Evolutionary conservation across 2,797 vertebrate species (phyloP).

Genomic region (Amblyraja radiata): DNA sequence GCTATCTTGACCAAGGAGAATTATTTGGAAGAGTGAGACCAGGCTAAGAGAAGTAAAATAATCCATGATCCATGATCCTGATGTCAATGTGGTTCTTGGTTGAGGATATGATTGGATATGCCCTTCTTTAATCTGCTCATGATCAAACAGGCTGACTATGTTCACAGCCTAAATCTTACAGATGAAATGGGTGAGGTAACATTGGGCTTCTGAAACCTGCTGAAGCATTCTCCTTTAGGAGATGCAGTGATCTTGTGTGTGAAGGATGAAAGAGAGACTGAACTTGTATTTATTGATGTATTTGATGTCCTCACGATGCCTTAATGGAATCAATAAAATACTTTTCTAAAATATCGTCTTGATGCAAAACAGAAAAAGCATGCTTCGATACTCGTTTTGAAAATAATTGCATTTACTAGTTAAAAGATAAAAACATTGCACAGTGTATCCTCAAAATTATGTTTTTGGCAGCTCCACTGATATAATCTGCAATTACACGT

Average conservation of each 20-base stretch:
- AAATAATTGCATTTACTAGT: neutral
- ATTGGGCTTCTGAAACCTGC: neutral
- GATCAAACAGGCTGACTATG: neutral
- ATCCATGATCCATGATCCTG: neutral
- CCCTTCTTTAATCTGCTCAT: neutral
- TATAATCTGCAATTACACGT: neutral
- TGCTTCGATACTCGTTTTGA: neutral
- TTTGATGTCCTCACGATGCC: neutral
- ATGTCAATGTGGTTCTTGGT: neutral
- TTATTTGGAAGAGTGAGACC: neutral
- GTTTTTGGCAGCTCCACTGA: neutral
- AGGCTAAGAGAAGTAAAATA: neutral
- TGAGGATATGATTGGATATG: neutral
- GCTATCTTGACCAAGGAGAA: neutral
- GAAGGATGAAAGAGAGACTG: neutral
- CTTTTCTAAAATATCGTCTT: neutral
- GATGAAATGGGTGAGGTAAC: neutral
- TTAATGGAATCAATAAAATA: neutral
- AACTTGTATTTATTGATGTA: neutral
- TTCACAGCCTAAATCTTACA: neutral
- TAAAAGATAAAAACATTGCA: neutral
- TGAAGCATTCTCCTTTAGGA: neutral
- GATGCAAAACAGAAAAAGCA: neutral
- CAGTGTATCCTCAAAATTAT: neutral
- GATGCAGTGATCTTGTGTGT: neutral